Percentiles rank a stretch among this genome's conserved stretches.
Conservation (phyloP, 2,113 vertebrate species). For the Megaceryle torquata region DNA sequence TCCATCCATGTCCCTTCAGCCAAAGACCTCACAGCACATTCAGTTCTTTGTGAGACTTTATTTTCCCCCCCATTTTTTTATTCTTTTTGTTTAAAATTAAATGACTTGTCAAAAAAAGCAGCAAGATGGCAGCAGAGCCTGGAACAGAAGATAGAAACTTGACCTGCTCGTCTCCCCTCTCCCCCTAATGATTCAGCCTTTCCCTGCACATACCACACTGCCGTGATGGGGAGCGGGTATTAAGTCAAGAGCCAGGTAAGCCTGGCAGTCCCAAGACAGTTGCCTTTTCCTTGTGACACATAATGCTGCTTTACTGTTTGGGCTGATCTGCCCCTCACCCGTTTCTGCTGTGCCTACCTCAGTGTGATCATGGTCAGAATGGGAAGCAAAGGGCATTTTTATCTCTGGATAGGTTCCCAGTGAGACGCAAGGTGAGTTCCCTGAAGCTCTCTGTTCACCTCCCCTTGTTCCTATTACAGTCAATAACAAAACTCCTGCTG, state of each 20-base stretch:
- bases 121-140: constrained; percentile 27
- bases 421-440: background rate
- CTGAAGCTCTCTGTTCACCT: background rate
- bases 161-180: background rate
- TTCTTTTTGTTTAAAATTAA: background rate
- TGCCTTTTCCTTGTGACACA: background rate
- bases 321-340: background rate
- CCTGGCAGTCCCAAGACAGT: background rate
- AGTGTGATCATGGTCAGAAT: background rate
- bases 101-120: background rate
- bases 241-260: background rate
- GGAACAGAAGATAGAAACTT: background rate
- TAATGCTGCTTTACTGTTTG: background rate
- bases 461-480: background rate
- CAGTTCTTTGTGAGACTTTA: background rate
- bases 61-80: background rate
- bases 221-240: background rate
- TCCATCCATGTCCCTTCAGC: background rate
- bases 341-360: background rate
- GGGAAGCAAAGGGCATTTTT: background rate
- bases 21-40: background rate
- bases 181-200: background rate
- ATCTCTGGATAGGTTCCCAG: background rate
- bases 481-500: background rate
- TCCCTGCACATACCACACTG: background rate